phyloP scores from a whole-genome alignment of 2,113 vertebrate species.

The Stigmatopora argus region DNA sequence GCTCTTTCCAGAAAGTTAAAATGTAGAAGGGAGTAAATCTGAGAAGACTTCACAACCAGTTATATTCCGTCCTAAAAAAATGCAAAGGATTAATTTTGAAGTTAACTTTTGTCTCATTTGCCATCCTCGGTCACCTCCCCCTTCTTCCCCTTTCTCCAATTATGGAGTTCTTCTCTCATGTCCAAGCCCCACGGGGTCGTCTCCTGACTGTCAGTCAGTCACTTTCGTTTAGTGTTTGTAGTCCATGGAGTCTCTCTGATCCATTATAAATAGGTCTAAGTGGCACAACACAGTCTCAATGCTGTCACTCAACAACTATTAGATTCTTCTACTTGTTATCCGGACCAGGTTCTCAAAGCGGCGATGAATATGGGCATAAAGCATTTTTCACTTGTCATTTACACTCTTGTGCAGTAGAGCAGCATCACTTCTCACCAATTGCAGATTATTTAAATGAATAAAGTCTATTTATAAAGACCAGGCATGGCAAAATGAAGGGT shows the following conservation, averaged over 20 bases:
- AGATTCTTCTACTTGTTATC: slow-evolving; percentile 44
- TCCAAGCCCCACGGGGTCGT: slow-evolving; percentile 35
- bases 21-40: neutral
- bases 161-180: slow-evolving; percentile 17
- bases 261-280: slow-evolving; percentile 54
- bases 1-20: neutral
- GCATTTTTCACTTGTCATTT: neutral
- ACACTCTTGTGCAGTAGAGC: neutral
- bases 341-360: slow-evolving; percentile 21
- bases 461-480: neutral
- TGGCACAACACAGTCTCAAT: slow-evolving; percentile 35
- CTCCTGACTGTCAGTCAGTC: slow-evolving; percentile 53
- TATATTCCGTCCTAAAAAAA: slow-evolving; percentile 16
- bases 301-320: slow-evolving; percentile 40
- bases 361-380: slow-evolving; percentile 27
- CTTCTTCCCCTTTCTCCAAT: neutral
- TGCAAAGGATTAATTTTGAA: neutral
- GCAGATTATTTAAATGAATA: neutral
- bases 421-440: neutral
- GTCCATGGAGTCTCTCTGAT: slow-evolving; percentile 47
- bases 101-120: neutral
- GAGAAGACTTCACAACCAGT: slow-evolving; percentile 2
- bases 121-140: neutral
- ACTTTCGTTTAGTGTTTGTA: slow-evolving; percentile 47
- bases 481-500: neutral